Percentiles rank a stretch among this genome's conserved stretches.
phyloP scores from a whole-genome alignment of 2,888 invertebrate genomes.

The Endomychus coccineus region DNA sequence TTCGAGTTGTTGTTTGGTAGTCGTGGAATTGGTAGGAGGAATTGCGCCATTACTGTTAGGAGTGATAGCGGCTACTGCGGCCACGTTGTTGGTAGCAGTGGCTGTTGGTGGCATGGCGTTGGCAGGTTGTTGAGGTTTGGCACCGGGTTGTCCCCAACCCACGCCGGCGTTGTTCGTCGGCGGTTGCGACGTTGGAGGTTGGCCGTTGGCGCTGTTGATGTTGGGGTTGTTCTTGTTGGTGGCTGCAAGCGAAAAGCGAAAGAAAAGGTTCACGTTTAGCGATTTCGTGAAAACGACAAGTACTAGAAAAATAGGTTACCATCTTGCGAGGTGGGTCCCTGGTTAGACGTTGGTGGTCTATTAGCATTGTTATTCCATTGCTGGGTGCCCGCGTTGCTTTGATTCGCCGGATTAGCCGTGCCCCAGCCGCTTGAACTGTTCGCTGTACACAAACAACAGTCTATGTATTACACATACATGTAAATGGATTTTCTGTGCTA shows the following conservation, averaged over 20 bases:
- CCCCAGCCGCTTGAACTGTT: constrained; percentile 49
- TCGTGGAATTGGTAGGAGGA: constrained; percentile 50
- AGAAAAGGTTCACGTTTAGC: too few species aligned
- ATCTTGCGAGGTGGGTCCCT: constrained; percentile 37
- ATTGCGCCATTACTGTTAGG: constrained; percentile 37
- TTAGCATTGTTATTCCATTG: constrained; percentile 42
- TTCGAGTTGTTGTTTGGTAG: constrained; percentile 77
- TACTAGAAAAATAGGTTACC: constrained; percentile 27
- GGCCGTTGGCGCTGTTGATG: constrained; percentile 44
- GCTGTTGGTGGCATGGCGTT: constrained; percentile 24
- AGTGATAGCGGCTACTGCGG: constrained; percentile 15
- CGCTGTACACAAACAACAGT: too few species aligned
- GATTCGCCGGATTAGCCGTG: constrained; percentile 41
- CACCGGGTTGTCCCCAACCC: constrained; percentile 33
- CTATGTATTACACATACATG: too few species aligned
- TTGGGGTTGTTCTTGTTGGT: constrained; percentile 43
- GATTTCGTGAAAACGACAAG: not conserved
- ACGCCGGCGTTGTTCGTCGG: too few species aligned
- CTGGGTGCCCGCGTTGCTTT: constrained; percentile 40
- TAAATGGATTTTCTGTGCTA: constrained; percentile 5
- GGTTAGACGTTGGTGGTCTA: constrained; percentile 37
- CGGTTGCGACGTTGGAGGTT: constrained; percentile 45
- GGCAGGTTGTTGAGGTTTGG: constrained; percentile 25
- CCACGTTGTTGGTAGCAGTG: constrained; percentile 15
- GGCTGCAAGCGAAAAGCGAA: constrained; percentile 14